These are phyloP conservation scores for Phoenicopterus ruber DNA, from an alignment of 2,113 vertebrate genomes.

Conservation along the genomic window DNA sequence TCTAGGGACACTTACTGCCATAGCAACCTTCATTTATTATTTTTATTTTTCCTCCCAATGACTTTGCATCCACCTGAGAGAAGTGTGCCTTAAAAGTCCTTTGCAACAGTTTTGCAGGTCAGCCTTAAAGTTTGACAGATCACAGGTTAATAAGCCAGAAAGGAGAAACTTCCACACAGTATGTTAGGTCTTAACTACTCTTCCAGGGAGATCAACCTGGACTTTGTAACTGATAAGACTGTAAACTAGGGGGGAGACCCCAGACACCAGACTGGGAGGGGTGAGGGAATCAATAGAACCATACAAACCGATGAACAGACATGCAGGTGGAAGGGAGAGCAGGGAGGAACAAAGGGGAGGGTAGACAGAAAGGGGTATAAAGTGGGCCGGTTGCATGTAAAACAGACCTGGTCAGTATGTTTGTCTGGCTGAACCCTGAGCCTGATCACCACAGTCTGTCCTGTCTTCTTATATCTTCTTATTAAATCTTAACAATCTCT, in stretches of 20 bases:
- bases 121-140: neutral
- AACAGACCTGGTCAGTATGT: neutral
- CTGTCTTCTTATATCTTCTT: neutral
- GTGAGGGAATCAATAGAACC: neutral
- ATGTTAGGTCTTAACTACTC: neutral
- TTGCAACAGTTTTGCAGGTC: neutral
- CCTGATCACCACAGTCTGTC: neutral
- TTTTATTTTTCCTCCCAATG: neutral
- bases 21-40: neutral
- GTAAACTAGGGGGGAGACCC: neutral
- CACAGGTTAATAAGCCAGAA: neutral
- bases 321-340: neutral
- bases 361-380: neutral
- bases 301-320: neutral
- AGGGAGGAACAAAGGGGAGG: neutral
- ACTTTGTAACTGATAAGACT: conserved; percentile 7
- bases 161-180: neutral
- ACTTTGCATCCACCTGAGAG: neutral
- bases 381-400: neutral
- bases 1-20: neutral
- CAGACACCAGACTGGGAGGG: neutral
- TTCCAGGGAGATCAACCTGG: neutral
- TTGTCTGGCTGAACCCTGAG: neutral
- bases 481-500: neutral
- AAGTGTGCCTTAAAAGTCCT: neutral